Evolutionary conservation across 2,113 vertebrate species (phyloP).

Genomic region (Synodontis membranacea): DNA sequence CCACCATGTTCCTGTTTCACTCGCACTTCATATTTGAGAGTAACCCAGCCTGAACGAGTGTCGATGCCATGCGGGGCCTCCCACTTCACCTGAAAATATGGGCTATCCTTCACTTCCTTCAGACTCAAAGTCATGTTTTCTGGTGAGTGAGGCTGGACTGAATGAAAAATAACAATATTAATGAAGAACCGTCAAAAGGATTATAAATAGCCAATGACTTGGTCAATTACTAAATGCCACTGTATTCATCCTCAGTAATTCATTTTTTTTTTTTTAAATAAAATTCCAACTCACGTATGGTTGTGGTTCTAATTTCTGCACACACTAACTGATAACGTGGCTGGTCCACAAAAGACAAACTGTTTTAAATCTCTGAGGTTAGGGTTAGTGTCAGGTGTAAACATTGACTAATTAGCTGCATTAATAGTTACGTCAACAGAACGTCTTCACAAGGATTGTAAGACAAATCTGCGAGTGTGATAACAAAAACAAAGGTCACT

Average conservation of each 20-base stretch:
- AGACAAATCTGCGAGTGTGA: no score
- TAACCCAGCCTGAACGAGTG: slow-evolving; percentile 74
- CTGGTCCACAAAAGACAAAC: no score
- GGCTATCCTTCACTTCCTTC: slow-evolving; percentile 56
- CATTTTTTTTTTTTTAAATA: not conserved
- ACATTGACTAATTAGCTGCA: no score
- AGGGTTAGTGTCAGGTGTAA: no score
- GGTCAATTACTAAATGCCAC: not conserved
- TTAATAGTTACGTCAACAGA: no score
- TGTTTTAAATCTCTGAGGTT: no score
- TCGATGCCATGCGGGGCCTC: slow-evolving; percentile 68
- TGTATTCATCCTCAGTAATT: not conserved
- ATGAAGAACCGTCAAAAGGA: not conserved
- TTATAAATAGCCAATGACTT: not conserved
- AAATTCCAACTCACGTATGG: not conserved
- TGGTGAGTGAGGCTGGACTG: slow-evolving; percentile 83
- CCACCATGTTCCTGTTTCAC: slow-evolving; percentile 60
- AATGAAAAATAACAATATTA: slow-evolving; percentile 5
- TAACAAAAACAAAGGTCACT: no score
- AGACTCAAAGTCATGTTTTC: slow-evolving; percentile 71
- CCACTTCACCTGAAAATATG: slow-evolving; percentile 70
- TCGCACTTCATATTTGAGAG: slow-evolving; percentile 78
- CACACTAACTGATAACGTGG: not conserved
- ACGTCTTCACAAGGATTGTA: no score
- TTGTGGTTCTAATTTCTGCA: not conserved